phyloP scores from a whole-genome alignment of 64 coral and sea anemone species.

The Orbicella faveolata region DNA sequence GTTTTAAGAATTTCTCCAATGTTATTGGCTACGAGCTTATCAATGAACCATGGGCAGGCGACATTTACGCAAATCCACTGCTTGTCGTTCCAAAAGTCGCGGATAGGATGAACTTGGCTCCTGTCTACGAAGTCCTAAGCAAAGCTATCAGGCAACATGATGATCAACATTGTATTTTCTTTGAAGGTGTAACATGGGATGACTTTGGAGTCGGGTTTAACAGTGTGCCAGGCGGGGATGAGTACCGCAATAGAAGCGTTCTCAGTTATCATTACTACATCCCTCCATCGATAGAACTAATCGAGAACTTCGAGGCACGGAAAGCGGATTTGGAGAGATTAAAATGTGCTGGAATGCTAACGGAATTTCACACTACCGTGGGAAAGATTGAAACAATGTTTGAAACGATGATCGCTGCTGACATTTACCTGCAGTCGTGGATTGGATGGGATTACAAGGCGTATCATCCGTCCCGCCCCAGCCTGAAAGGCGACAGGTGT shows the following conservation, averaged over 20 bases:
- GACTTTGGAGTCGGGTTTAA: constrained; percentile 93
- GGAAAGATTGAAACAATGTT: constrained; percentile 43
- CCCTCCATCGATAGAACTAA: constrained; percentile 29
- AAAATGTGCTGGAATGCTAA: constrained; percentile 90
- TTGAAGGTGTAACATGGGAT: constrained; percentile 95
- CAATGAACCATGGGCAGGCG: constrained; percentile 92
- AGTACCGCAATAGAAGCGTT: constrained; percentile 87
- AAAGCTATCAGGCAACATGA: constrained; percentile 79
- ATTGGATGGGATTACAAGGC: constrained; percentile 89
- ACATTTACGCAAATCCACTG: constrained; percentile 83
- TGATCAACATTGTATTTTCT: constrained; percentile 88
- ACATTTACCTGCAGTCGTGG: constrained; percentile 82
- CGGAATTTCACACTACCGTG: constrained; percentile 62
- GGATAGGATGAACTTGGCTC: constrained; percentile 74
- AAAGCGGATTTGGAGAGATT: constrained; percentile 63
- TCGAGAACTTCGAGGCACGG: constrained; percentile 62
- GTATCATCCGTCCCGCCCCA: constrained; percentile 37
- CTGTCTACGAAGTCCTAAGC: constrained; percentile 82
- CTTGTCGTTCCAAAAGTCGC: constrained; percentile 77
- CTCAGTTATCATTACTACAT: constrained; percentile 92
- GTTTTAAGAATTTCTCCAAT: constrained; percentile 74
- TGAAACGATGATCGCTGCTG: constrained; percentile 77
- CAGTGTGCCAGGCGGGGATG: constrained; percentile 75
- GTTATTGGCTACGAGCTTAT: constrained; percentile 98
- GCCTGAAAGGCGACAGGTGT: constrained; percentile 1